These are phyloP conservation scores for Brachionus paranguensis DNA, from an alignment of 1,140 invertebrate genomes.

Conservation along the genomic window DNA sequence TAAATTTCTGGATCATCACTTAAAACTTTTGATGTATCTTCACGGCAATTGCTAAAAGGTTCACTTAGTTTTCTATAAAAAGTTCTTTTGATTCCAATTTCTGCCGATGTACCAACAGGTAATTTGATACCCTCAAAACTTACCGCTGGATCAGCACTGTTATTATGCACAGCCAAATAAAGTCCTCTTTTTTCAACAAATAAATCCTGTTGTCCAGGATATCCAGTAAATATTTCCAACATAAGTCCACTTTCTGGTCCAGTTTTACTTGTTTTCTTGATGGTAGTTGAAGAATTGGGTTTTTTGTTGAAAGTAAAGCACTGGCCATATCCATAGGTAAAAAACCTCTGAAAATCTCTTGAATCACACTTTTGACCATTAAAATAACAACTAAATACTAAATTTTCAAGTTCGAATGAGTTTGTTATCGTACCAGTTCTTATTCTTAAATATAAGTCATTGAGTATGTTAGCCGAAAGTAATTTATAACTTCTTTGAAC, in stretches of 20 bases:
- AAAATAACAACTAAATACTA: not conserved
- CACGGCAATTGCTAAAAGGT: not conserved
- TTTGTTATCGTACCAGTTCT: too few relatives aligned
- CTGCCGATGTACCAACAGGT: not conserved
- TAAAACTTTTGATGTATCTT: not conserved
- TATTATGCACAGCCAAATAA: constrained; percentile 4
- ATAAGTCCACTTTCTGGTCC: constrained; percentile 11
- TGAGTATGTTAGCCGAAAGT: not conserved
- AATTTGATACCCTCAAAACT: not conserved
- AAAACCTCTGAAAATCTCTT: not conserved
- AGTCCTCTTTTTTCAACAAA: not conserved
- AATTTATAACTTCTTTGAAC: not conserved
- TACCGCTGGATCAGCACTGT: not conserved
- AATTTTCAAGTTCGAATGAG: not conserved
- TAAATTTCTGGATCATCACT: not conserved
- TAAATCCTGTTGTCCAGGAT: not conserved
- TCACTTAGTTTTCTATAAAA: not conserved
- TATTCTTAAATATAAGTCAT: not conserved
- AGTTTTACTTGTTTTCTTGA: constrained; percentile 15
- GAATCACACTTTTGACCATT: not conserved
- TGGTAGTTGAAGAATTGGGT: not conserved
- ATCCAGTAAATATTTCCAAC: constrained; percentile 10
- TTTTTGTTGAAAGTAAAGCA: constrained; percentile 11
- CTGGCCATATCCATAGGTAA: not conserved
- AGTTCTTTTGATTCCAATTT: not conserved